Evolutionary conservation across 2,888 invertebrate species (phyloP).

Genomic region (Boloria selene): DNA sequence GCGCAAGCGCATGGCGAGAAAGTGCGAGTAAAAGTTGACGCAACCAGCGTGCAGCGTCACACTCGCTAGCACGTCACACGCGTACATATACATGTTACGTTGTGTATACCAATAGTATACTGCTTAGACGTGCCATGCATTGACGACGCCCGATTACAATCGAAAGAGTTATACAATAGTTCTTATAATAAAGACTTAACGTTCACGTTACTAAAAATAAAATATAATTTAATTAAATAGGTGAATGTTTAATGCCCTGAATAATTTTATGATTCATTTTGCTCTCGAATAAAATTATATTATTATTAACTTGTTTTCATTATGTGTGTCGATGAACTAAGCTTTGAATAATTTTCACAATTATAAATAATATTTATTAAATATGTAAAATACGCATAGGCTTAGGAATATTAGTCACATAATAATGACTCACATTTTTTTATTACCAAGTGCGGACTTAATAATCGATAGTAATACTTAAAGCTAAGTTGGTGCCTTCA

Average conservation of each 20-base stretch:
- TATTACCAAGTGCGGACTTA: constrained; percentile 6
- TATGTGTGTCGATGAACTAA: constrained; percentile 10
- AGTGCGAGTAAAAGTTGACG: constrained; percentile 83
- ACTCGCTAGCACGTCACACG: constrained; percentile 41
- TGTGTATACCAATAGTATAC: constrained; percentile 35
- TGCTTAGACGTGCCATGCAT: constrained; percentile 55
- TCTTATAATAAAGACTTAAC: constrained; percentile 54
- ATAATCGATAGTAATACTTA: constrained; percentile 9
- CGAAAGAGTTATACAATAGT: constrained; percentile 66
- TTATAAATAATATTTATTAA: no score
- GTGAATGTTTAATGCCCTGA: not conserved
- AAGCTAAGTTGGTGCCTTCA: constrained; percentile 42
- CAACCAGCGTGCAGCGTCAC: constrained; percentile 66
- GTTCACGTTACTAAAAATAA: constrained; percentile 45
- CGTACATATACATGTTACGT: constrained; percentile 32
- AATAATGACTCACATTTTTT: constrained; percentile 10
- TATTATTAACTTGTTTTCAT: constrained; percentile 12
- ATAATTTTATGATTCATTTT: not conserved
- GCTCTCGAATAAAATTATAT: not conserved
- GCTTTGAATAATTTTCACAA: constrained; percentile 1
- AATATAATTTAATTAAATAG: not conserved
- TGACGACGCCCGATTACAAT: constrained; percentile 70
- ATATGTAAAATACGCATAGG: not conserved
- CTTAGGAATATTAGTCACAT: not conserved
- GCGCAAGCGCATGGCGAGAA: constrained; percentile 78